Base-by-base conservation (phyloP, 1,140 invertebrate genomes). In the Ceratosolen solmsi region DNA sequence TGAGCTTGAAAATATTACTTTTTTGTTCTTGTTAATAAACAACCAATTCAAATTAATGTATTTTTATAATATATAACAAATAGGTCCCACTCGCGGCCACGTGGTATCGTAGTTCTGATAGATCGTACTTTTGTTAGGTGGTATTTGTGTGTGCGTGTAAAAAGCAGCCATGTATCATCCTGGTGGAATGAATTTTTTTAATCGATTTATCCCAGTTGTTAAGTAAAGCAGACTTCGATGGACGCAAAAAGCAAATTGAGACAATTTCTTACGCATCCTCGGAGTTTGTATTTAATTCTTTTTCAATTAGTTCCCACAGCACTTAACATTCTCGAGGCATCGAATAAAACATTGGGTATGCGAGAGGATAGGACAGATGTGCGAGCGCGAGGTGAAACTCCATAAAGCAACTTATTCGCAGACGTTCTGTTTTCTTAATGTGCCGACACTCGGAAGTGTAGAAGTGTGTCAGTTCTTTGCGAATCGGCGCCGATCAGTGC, bases 281-380 rank as follows among this genome's bases (percentile, higher is more conserved):
- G 38, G 8, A 11, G 5, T 41, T 76, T n/a, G 38, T 58, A 22
- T 20, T 51, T 33, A 56, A 74, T 51, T 54, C 73, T 58, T 82
- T 82, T 82, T 76, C 73, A 76, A 82, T 82, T 70, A 76, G 73
- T 82, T 82, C 63, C 73, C 73, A 82, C 73, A 82, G 13, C 25
- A 76, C 51, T 82, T 76, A 82, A 70, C 73, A 82, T 82, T 82
- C 73, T 58, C 49, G n/a, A 25, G 22, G 56, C 25, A 46, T 56
- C 27, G 81, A 74, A 70, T 46, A 71, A 76, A 75, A 56, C 49
- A 77, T n/a, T 60, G 73, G 30, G 54, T 27, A 73, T 78, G 56
- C 75, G 63, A 76, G 63, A 15, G 58, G 11, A 68, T 36, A 30
- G 30, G 76, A 72, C 77, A 79, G 72, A 73, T 76, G 78, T 76